A percentile compares a stretch with the other conserved stretches of the same genome.
These are phyloP conservation scores for human (Homo sapiens) DNA, from an alignment of 2,113 vertebrate species.

Conservation along the genomic window DNA sequence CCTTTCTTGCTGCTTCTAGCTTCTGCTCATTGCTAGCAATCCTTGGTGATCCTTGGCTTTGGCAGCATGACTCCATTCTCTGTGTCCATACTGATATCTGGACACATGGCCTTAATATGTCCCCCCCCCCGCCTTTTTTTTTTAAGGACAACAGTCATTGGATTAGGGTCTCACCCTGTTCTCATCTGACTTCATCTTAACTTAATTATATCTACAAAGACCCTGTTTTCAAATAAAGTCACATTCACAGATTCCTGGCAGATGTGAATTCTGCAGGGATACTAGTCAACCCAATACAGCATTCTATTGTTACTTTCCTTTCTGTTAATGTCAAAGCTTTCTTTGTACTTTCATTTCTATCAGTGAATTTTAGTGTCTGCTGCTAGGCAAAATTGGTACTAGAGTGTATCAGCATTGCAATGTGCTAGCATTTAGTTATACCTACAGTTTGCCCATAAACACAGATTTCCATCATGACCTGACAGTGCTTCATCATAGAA, in stretches of 20 bases:
- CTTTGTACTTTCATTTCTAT: not conserved
- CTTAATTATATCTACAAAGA: not conserved
- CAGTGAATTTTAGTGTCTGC: not conserved
- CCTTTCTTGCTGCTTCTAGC: not conserved
- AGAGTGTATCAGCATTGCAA: not conserved
- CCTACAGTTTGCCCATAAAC: not conserved
- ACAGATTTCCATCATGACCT: not conserved
- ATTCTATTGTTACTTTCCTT: not conserved
- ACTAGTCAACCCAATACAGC: not conserved
- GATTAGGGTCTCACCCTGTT: not conserved
- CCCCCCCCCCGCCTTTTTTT: not conserved
- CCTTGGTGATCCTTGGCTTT: not conserved
- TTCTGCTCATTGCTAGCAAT: rapidly evolving
- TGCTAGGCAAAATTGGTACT: not conserved
- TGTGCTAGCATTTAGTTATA: not conserved
- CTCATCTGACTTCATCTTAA: not conserved
- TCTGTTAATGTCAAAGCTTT: not conserved
- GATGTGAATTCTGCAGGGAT: not conserved
- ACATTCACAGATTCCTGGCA: not conserved
- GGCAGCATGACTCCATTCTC: not conserved
- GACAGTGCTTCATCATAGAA: not conserved
- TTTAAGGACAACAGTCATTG: not conserved
- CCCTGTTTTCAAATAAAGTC: not conserved
- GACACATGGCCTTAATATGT: not conserved
- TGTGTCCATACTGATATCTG: not conserved